These are phyloP conservation scores for Balaeniceps rex DNA, from an alignment of 2,113 vertebrate genomes.

Conservation along the genomic window DNA sequence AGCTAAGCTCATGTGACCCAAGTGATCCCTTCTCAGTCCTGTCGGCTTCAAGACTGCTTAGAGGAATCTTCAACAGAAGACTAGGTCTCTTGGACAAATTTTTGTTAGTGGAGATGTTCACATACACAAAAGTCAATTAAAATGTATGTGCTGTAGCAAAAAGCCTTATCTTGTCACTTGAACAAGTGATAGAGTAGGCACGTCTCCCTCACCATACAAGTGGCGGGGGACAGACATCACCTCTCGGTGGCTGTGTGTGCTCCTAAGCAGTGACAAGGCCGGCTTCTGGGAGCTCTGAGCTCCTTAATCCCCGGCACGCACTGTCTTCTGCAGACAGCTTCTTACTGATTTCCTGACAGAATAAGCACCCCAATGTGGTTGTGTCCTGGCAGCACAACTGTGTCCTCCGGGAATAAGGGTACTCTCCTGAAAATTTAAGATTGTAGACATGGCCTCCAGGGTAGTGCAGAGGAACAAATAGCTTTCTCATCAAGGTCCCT, in stretches of 20 bases:
- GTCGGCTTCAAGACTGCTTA: neutral
- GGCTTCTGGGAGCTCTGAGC: neutral
- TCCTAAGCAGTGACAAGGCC: neutral
- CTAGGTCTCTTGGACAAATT: neutral
- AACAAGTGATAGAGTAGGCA: neutral
- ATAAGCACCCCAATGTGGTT: neutral
- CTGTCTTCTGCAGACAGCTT: neutral
- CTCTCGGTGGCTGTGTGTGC: neutral
- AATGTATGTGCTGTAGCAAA: neutral
- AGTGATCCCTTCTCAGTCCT: neutral
- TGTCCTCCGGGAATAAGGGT: neutral
- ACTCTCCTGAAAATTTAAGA: neutral
- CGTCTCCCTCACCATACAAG: neutral
- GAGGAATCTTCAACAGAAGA: neutral
- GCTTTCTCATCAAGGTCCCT: neutral
- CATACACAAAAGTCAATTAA: neutral
- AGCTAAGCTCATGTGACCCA: neutral
- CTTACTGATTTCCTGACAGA: neutral
- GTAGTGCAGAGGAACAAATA: neutral
- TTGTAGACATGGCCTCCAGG: neutral
- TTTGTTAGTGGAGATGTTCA: neutral
- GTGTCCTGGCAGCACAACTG: neutral
- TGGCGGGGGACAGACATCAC: neutral
- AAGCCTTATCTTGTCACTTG: neutral
- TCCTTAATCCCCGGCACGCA: accelerated